Conservation (phyloP, 1,140 invertebrate genomes). For the Trichonephila inaurata region DNA sequence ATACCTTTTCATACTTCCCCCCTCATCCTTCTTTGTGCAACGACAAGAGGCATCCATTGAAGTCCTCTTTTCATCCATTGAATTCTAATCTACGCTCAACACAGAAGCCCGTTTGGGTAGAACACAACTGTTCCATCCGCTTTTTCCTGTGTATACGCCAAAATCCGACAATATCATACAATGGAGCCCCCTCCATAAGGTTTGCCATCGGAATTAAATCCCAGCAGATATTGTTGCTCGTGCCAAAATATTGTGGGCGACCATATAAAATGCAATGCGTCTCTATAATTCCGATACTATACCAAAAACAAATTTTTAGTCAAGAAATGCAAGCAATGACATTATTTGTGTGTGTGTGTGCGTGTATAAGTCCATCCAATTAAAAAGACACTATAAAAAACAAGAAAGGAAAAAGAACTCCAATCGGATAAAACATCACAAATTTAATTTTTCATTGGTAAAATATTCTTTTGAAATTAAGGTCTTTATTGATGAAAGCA, state of each 20-base stretch:
- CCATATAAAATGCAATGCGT: not conserved
- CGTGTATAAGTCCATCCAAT: too few species aligned
- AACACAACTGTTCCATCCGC: slow-evolving; percentile 23
- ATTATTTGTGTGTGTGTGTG: too few species aligned
- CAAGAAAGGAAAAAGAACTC: too few species aligned
- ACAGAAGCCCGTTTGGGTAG: slow-evolving; percentile 25
- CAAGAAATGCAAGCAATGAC: too few species aligned
- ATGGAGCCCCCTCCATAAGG: slow-evolving; percentile 7
- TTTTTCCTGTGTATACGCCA: not conserved
- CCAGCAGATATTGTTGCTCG: not conserved
- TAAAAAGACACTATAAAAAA: too few species aligned
- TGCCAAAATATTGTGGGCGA: slow-evolving; percentile 49
- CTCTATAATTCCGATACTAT: too few species aligned
- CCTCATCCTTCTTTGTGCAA: slow-evolving; percentile 28
- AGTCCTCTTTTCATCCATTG: slow-evolving; percentile 33
- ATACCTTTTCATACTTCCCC: slow-evolving; percentile 10
- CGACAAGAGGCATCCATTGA: slow-evolving; percentile 58
- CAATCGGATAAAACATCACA: too few species aligned
- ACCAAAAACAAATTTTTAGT: too few species aligned
- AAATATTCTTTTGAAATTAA: too few species aligned
- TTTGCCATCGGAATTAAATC: slow-evolving; percentile 42
- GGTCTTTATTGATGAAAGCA: too few species aligned
- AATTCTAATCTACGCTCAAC: slow-evolving; percentile 51
- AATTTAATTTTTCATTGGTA: too few species aligned
- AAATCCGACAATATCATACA: slow-evolving; percentile 54